Evolutionary conservation across 2,113 vertebrate genomes (phyloP).

Genomic region (Triplophysa dalaica): DNA sequence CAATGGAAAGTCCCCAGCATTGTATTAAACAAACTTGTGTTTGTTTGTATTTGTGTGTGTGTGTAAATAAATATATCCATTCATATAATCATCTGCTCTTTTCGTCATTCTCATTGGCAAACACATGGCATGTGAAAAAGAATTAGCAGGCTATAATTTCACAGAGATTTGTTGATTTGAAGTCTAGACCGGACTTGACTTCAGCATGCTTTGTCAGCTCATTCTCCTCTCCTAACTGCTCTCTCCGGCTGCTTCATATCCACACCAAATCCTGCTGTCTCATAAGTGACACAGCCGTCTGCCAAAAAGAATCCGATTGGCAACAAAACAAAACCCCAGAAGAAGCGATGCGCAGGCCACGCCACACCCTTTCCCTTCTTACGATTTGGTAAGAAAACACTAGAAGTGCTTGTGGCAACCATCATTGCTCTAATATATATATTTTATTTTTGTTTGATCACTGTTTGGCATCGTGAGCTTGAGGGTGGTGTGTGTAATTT

Average conservation of each 20-base stretch:
- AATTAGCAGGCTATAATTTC: conserved; percentile 38
- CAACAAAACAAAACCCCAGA: conserved; percentile 33
- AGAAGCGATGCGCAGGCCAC: conserved; percentile 31
- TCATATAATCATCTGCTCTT: conserved; percentile 1
- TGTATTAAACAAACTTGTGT: neutral
- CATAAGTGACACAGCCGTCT: conserved; percentile 23
- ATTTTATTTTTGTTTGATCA: neutral
- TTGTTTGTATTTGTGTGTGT: conserved; percentile 11
- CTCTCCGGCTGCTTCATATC: conserved; percentile 19
- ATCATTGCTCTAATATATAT: neutral
- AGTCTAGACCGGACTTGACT: conserved; percentile 27
- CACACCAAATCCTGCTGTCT: conserved; percentile 36
- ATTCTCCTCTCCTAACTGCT: conserved; percentile 12
- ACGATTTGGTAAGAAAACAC: conserved; percentile 32
- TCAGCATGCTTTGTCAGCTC: conserved; percentile 23
- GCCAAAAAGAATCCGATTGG: conserved; percentile 30
- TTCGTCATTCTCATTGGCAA: conserved; percentile 10
- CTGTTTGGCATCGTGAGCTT: neutral
- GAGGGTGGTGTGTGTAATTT: neutral
- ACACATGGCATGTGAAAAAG: conserved; percentile 1
- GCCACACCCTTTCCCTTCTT: conserved; percentile 43
- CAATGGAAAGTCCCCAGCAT: neutral
- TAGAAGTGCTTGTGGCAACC: conserved; percentile 16
- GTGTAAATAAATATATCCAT: neutral
- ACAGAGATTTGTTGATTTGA: conserved; percentile 24